Conservation (phyloP, 1,140 invertebrate genomes). For the Macrostomum lignano region DNA sequence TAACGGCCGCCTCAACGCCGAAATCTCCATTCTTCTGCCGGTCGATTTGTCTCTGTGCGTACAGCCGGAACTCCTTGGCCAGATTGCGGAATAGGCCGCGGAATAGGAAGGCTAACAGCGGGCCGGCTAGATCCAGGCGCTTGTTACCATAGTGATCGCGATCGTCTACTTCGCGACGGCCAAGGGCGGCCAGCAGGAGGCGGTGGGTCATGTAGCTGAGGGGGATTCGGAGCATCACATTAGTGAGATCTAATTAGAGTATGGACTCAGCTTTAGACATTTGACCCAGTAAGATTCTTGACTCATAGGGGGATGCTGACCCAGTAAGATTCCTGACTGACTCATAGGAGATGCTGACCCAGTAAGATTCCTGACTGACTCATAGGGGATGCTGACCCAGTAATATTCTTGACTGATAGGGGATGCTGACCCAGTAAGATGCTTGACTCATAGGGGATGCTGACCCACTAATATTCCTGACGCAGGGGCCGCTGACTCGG, state of each 20-base stretch:
- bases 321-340: no score
- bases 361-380: no score
- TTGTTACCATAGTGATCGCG: conserved; percentile 99
- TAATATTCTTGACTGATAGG: no score
- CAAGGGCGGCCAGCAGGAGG: conserved; percentile 63
- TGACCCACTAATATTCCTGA: no score
- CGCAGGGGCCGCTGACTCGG: no score
- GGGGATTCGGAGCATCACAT: no score
- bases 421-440: no score
- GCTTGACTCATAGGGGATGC: no score
- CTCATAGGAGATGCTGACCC: no score
- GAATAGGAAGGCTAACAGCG: conserved; percentile 73
- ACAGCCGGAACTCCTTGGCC: conserved; percentile 44
- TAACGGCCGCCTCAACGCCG: conserved; percentile 78
- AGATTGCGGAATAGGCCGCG: conserved; percentile 34
- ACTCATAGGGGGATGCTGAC: no score
- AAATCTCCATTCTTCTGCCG: conserved; percentile 92
- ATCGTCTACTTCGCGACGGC: conserved; percentile 75
- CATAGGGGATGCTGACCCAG: no score
- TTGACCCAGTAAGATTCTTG: no score
- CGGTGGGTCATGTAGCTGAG: conserved; percentile 80
- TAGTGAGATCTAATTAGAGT: conserved; percentile 6
- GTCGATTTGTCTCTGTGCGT: conserved; percentile 94
- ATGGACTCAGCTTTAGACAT: not conserved
- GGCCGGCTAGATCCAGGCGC: conserved; percentile 75